Base-by-base conservation (phyloP, 2,797 vertebrate genomes). In the Poeciliopsis presidionis region DNA sequence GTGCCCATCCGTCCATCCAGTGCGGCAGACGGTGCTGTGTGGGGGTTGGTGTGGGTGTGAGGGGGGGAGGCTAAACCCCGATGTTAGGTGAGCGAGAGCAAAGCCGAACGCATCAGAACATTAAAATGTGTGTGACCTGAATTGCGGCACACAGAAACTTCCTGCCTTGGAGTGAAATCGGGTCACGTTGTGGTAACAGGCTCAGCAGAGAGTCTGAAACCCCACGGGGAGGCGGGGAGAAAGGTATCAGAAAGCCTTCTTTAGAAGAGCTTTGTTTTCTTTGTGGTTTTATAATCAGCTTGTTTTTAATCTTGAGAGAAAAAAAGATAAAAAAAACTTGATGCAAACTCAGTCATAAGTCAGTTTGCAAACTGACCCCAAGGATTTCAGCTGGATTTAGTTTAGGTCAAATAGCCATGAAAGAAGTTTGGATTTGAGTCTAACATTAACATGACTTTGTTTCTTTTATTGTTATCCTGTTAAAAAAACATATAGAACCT, bases 1-100 rank as follows among this genome's bases (percentile, higher is more conserved):
- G 72, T 73, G 83, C 51, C 41, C 14, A 74, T 79, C 85, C 78
- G 84, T 84, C 76, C 73, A 49, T 79, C 86, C 78, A 22, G 33
- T 41, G 72, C 74, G 70, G 70, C 45, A 59, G 76, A 57, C 53
- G 18, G 7, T 14, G 36, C 25, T 2, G 7, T 1, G 18, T 39
- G 36, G 33, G n/a, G n/a, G 0, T 39, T 39, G 36, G 36, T 39
- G 36, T 2, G 18, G 4, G 33, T 0, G 3, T 33, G 33, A 3
- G 33, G 4, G 4, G 18, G 47, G 16, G 5, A 36, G n/a, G 7
- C 65, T 14, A 59, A 69, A 77, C 55, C 80, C 67, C 75, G 14
- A 73, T 59, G 57, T 72, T 39, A 80, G 30, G 20, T 49, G 41
- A 69, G 70, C 51, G 13, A 47, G 45, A 70, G n/a, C n/a, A 61